Conservation (phyloP, 2,113 vertebrate genomes). For the Sphyrna mokarran region DNA sequence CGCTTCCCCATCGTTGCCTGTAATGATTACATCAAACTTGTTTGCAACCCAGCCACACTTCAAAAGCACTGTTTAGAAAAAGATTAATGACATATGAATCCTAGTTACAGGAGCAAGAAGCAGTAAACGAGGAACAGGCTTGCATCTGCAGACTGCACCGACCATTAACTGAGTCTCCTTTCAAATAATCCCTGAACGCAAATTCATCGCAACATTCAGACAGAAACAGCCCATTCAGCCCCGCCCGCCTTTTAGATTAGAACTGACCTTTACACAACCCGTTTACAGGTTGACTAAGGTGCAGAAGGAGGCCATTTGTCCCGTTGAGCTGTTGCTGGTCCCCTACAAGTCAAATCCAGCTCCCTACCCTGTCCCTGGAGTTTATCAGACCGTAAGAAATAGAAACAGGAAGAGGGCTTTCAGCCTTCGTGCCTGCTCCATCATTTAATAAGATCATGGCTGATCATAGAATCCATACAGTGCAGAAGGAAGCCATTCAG, state of each 20-base stretch:
- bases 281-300: not conserved
- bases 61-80: not conserved
- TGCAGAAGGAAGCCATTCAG: too few species aligned
- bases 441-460: too few species aligned
- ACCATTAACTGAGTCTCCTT: not conserved
- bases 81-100: not conserved
- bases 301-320: not conserved
- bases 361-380: not conserved
- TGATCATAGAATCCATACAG: too few species aligned
- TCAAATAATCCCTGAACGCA: not conserved
- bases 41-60: not conserved
- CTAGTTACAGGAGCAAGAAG: too few species aligned
- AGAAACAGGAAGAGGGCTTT: too few species aligned
- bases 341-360: not conserved
- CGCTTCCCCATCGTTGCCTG: not conserved
- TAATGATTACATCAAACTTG: not conserved
- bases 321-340: not conserved
- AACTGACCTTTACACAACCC: not conserved
- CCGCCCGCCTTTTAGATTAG: not conserved
- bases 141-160: not conserved
- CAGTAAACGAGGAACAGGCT: not conserved
- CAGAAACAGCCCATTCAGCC: not conserved
- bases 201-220: too few species aligned
- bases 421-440: too few species aligned
- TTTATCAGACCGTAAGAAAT: too few species aligned